Evolutionary conservation across 2,113 vertebrate species (phyloP).

Genomic region (Otocyon megalotis): DNA sequence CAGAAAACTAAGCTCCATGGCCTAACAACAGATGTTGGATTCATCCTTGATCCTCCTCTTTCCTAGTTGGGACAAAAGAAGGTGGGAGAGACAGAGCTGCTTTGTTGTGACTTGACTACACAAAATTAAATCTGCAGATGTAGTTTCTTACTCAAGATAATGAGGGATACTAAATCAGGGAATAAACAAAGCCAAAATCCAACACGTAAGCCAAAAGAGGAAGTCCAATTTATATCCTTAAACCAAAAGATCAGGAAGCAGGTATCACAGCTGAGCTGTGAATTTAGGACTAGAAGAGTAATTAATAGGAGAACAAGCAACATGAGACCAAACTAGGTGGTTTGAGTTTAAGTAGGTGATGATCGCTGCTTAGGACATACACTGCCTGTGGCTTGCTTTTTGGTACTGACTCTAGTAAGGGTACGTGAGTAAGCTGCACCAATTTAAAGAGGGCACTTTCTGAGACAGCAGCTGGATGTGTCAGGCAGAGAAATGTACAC

Average conservation of each 20-base stretch:
- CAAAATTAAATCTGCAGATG: conserved; percentile 29
- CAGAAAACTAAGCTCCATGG: not conserved
- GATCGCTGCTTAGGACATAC: not conserved
- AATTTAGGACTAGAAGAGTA: not conserved
- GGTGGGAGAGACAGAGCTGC: not conserved
- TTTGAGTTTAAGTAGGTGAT: not conserved
- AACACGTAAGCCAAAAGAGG: not conserved
- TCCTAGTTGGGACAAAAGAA: not conserved
- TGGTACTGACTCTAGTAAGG: not conserved
- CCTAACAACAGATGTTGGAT: not conserved
- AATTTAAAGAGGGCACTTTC: not conserved
- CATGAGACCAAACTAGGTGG: not conserved
- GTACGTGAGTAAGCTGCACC: not conserved
- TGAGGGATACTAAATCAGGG: not conserved
- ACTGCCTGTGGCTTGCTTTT: not conserved
- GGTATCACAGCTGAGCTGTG: not conserved
- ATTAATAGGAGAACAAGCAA: not conserved
- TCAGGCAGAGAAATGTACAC: not conserved
- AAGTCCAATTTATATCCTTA: not conserved
- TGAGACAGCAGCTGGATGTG: not conserved
- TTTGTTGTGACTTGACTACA: not conserved
- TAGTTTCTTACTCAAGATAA: not conserved
- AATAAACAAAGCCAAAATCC: conserved; percentile 39
- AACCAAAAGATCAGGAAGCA: not conserved
- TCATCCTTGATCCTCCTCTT: not conserved